Percentiles rank a stretch among this genome's conserved stretches.
Evolutionary conservation across 2,797 vertebrate genomes (phyloP).

Genomic region (Dicrostonyx torquatus): DNA sequence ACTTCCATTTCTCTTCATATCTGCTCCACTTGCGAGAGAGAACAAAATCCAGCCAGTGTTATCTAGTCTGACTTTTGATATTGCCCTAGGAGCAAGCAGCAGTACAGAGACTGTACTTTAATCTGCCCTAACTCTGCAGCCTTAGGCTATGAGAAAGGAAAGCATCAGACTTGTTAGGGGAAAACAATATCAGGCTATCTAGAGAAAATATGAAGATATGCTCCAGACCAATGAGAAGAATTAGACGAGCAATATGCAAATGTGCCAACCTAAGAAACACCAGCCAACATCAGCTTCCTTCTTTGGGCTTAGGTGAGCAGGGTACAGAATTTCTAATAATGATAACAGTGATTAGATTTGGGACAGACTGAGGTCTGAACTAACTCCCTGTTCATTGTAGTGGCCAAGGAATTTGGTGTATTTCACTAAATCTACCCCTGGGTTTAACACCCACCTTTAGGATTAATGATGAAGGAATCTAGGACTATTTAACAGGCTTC

Average conservation of each 20-base stretch:
- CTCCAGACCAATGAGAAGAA: conserved; percentile 54
- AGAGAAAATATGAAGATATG: conserved; percentile 64
- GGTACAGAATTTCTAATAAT: conserved; percentile 26
- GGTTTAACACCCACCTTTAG: conserved; percentile 44
- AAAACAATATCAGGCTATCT: conserved; percentile 24
- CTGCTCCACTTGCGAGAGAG: conserved; percentile 14
- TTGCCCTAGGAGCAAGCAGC: conserved; percentile 1
- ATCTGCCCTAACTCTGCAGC: conserved; percentile 10
- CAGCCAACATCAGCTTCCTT: conserved; percentile 38
- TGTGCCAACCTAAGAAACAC: conserved; percentile 48
- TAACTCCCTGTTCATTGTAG: conserved; percentile 70
- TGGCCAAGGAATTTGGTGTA: conserved; percentile 62
- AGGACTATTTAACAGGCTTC: neutral
- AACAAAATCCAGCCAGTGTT: neutral
- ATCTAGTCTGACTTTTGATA: conserved; percentile 28
- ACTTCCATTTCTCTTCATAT: conserved; percentile 29
- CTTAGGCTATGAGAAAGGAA: conserved; percentile 54
- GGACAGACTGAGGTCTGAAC: neutral
- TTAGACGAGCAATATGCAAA: conserved; percentile 44
- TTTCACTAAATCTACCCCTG: neutral
- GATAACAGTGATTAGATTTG: conserved; percentile 4
- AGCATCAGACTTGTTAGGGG: neutral
- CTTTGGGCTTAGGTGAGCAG: conserved; percentile 61
- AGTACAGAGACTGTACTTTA: neutral
- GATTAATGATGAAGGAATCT: conserved; percentile 51